Base-by-base conservation (phyloP, 1,140 invertebrate species). In the Yoshiicerus persimilis region DNA sequence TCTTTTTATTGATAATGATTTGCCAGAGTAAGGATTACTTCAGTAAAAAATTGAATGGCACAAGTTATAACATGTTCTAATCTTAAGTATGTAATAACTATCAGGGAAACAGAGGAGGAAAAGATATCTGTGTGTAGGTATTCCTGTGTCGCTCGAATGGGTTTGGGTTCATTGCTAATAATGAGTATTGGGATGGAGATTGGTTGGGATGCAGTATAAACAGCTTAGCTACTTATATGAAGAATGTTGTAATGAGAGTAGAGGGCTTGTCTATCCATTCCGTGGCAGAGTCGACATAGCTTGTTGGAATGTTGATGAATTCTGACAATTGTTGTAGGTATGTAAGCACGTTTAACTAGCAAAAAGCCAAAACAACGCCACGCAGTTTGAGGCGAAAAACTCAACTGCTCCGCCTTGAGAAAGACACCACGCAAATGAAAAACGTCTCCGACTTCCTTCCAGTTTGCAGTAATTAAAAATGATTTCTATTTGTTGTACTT, bases 281-380 rank as follows among this genome's bases (percentile, higher is more conserved):
- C 30, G 66, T 70, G 25, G 66, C 16, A 25, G 25, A 70, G 66
- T 16, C 66, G 25, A 30, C 66, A 32, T 70, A 70, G 66, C 66
- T 70, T 38, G 75, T 80, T 38, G 75, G 75, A 80, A 80, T 80
- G 75, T 80, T 80, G 75, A 80, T 80, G 75, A 36, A 80, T 80
- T 36, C 75, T 80, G 75, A 80, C 75, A 80, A 34, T 80, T 80
- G 75, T 80, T 80, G 75, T 80, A 36, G 75, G 75, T 80, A 80
- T 80, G 75, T 80, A 80, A 80, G 75, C 32, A 80, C 75, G 66
- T 30, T n/a, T 80, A 80, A 80, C 75, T 36, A 80, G 75, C 75
- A 80, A 80, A 80, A 80, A 80, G 75, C 75, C 34, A 34, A 38
- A 80, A 80, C 34, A 38, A 80, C 30, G 32, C 23, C 11, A 80